These are phyloP conservation scores for Oscheius onirici DNA, from an alignment of 2,888 invertebrate genomes.

Conservation along the genomic window DNA sequence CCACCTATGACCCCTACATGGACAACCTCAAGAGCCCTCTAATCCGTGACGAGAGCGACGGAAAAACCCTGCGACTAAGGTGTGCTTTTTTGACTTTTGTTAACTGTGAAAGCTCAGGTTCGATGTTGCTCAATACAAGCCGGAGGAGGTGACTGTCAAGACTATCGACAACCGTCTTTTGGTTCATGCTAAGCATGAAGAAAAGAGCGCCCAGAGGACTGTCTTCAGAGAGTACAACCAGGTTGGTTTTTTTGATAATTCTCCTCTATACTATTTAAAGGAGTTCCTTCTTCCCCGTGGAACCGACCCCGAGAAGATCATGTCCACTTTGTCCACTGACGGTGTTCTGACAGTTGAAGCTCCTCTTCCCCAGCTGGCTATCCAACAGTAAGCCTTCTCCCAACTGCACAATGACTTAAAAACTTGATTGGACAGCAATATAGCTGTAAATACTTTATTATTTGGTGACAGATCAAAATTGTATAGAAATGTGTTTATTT, in stretches of 20 bases:
- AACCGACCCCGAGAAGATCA: conserved; percentile 93
- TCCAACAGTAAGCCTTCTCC: conserved; percentile 35
- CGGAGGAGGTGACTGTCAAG: conserved; percentile 91
- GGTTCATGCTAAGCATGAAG: conserved; percentile 93
- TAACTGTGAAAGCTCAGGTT: conserved; percentile 75
- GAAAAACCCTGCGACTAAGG: conserved; percentile 89
- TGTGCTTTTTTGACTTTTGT: conserved; percentile 29
- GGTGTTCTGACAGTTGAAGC: conserved; percentile 96
- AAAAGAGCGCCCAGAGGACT: conserved; percentile 93
- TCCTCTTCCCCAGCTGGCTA: conserved; percentile 80
- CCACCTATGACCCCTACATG: conserved; percentile 71
- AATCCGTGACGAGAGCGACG: conserved; percentile 91
- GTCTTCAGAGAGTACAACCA: conserved; percentile 96
- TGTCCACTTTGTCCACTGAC: conserved; percentile 93
- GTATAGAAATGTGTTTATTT: neutral
- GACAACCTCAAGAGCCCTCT: conserved; percentile 80
- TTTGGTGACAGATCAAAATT: conserved; percentile 14
- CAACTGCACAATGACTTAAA: conserved; percentile 13
- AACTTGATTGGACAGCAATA: neutral
- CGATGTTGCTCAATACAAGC: conserved; percentile 94
- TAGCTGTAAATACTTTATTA: neutral
- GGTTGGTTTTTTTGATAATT: conserved; percentile 40
- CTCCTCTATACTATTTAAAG: conserved; percentile 39
- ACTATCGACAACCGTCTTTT: conserved; percentile 93
- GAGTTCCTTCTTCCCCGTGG: conserved; percentile 96